Conservation (phyloP, 2,113 vertebrate species). For the cattle (Bos taurus) region ARS-UCD2.0 NC_037336.1:45531501-45532000, state of each 20-base stretch:
- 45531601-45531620: not conserved
- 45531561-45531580: not conserved
- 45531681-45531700: not conserved
- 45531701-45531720: not conserved
- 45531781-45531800: not conserved
- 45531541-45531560: not conserved
- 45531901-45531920: not conserved
- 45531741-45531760: not conserved
- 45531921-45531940: not conserved
- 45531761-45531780: not conserved
- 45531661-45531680: not conserved
- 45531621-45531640: not conserved
- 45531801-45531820: not conserved
- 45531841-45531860: not conserved
- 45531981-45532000: not conserved
- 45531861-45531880: not conserved
- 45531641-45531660: not conserved
- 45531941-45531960: not conserved
- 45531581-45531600: not conserved
- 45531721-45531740: not conserved
- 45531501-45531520: not conserved
- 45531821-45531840: not conserved
- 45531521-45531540: not conserved
- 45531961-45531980: constrained; percentile 3
- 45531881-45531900: not conserved